Evolutionary conservation across 1,140 invertebrate species (phyloP), one percentile per base, ranked within the genome.

Genomic region (Hestina assimilis): DNA sequence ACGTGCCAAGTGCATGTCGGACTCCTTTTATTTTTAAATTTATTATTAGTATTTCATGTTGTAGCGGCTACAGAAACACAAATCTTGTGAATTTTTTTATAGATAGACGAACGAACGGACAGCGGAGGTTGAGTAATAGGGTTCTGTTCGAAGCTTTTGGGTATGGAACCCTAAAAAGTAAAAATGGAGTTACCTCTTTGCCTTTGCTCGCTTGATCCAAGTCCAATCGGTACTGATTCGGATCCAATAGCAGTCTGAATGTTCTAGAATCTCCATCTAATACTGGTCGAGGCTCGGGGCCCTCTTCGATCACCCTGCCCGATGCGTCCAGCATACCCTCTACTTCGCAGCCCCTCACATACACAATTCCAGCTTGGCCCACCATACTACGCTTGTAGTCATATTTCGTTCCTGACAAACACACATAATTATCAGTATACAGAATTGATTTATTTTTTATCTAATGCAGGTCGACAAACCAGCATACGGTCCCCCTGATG

Each of bases 311-410:
- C 1, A 99, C 95, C 63, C 97, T 92, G 0, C 98, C 98, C 63
- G 96, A 95, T 12, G 94, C 93, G 83, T 99, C 98, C n/a, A 99
- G 84, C 96, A 99, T 97, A 9, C 98, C 98, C 89, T 99, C 98
- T 15, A 99, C 94, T 89, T 99, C 99, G 90, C 99, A 99, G 0
- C 99, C 99, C 28, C 99, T 91, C 0, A 99, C 97, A 78, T 94
- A 96, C 0, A 93, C 92, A 38, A 99, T 89, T 1, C 98, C 97
- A 26, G 98, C 96, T 91, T 98, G 96, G 0, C 95, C 93, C 35
- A 97, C 91, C 79, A 99, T 98, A 5, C 96, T 93, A 35, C 94
- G 89, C 61, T 94, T 93, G 60, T 94, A 92, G 73, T 95, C 94
- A 72, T 95, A 96, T 76, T 94, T 94, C 0, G 95, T 95, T 46